Evolutionary conservation across 2,113 vertebrate genomes (phyloP).

Genomic region (Scartelaos histophorus): DNA sequence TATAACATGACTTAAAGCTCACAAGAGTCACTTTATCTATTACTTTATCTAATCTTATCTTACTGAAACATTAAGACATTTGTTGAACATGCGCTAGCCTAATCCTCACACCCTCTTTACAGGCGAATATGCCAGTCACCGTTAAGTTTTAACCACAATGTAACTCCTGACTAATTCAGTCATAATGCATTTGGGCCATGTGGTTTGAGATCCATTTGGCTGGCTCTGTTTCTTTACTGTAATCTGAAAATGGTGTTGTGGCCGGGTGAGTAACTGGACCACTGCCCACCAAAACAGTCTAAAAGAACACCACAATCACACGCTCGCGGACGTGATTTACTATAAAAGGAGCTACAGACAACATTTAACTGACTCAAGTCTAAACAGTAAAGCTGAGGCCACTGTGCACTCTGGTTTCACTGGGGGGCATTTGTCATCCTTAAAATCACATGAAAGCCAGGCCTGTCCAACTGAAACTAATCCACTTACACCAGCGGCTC

Average conservation of each 20-base stretch:
- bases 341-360: constrained; percentile 9
- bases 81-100: background rate
- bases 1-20: too few species aligned
- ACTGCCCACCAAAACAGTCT: background rate
- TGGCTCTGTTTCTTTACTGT: background rate
- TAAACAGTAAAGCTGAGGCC: constrained; percentile 23
- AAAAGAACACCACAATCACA: background rate
- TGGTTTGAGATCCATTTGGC: background rate
- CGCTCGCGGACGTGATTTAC: constrained; percentile 9
- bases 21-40: background rate
- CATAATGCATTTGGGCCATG: background rate
- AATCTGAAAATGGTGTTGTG: background rate
- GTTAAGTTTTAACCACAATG: background rate
- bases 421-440: constrained; percentile 32
- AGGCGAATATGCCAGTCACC: background rate
- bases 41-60: background rate
- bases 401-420: constrained; percentile 36
- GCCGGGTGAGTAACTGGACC: background rate
- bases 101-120: background rate
- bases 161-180: background rate
- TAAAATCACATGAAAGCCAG: constrained; percentile 24
- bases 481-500: constrained; percentile 32
- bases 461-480: constrained; percentile 45
- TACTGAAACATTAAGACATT: background rate
- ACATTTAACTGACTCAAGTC: constrained; percentile 8